These are phyloP conservation scores for Platyscapa corneri DNA, from an alignment of 1,140 invertebrate genomes.

Conservation along the genomic window DNA sequence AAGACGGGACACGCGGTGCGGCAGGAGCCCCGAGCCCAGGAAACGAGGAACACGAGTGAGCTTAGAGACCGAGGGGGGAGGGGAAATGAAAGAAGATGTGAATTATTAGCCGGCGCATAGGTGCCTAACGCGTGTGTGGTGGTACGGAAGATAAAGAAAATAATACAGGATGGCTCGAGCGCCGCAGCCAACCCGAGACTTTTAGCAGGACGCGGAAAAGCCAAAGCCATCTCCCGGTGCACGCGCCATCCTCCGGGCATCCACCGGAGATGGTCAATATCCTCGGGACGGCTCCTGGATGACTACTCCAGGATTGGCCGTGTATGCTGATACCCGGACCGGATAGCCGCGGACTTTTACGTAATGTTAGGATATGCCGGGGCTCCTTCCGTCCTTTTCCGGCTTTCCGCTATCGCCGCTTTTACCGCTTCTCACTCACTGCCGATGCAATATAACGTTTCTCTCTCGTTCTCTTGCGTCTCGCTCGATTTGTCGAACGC, in stretches of 20 bases:
- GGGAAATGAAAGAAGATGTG: constrained; percentile 30
- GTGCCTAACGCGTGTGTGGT: neutral
- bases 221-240: neutral
- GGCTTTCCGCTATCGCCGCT: no score
- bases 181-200: neutral
- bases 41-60: neutral
- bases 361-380: constrained; percentile 9
- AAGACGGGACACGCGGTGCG: neutral
- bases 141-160: constrained; percentile 32
- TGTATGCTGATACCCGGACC: constrained; percentile 18
- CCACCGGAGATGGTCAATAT: constrained; percentile 18
- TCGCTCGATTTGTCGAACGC: neutral
- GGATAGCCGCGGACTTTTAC: neutral
- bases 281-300: neutral
- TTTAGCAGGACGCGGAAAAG: no score
- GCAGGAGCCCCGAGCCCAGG: neutral
- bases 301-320: neutral
- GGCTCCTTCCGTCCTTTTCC: no score
- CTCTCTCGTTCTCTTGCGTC: neutral
- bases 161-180: constrained; percentile 19
- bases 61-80: neutral
- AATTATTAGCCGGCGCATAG: constrained; percentile 23
- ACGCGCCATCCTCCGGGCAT: neutral
- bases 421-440: neutral
- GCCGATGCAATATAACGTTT: neutral